Conservation (phyloP, 2,113 vertebrate genomes). For the western clawed frog (Xenopus tropicalis) region UCB_Xtro_10.0 CM004443.2:176198001-176198500, state of each 20-base stretch:
- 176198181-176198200: slow-evolving; percentile 17
- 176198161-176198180: background rate
- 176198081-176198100: too few relatives aligned
- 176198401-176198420: background rate
- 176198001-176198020: too few relatives aligned
- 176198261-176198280: slow-evolving; percentile 24
- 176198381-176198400: background rate
- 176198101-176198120: too few relatives aligned
- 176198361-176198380: slow-evolving; percentile 33
- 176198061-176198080: too few relatives aligned
- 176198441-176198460: background rate
- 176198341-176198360: slow-evolving; percentile 28
- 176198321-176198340: slow-evolving; percentile 25
- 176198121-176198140: background rate
- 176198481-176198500: background rate
- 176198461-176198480: background rate
- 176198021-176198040: too few relatives aligned
- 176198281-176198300: slow-evolving; percentile 26
- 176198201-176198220: slow-evolving; percentile 23
- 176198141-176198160: background rate
- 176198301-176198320: slow-evolving; percentile 20
- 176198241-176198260: slow-evolving; percentile 19
- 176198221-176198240: slow-evolving; percentile 27
- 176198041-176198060: too few relatives aligned
- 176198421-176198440: background rate